phyloP scores from a whole-genome alignment of 1,140 invertebrate species.

The Atopsyche davidsoni region DNA sequence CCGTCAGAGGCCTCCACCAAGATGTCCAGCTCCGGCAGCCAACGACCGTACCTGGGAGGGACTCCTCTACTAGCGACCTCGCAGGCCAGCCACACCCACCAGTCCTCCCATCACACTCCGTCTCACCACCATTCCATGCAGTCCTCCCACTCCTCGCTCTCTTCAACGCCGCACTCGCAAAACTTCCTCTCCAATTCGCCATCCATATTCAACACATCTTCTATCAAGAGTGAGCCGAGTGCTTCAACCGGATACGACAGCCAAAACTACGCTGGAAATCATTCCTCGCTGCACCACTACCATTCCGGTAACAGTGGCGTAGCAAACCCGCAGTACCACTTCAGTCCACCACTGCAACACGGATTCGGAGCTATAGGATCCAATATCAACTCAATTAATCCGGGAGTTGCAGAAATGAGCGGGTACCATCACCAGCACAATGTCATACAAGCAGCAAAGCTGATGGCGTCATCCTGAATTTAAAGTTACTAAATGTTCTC shows the following conservation, averaged over 20 bases:
- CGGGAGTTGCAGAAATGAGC: slow-evolving; percentile 47
- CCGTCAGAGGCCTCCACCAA: slow-evolving; percentile 16
- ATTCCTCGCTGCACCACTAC: slow-evolving; percentile 34
- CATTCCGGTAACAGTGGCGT: slow-evolving; percentile 38
- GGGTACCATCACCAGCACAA: slow-evolving; percentile 75
- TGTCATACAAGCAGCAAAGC: slow-evolving; percentile 70
- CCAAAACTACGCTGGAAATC: slow-evolving; percentile 35
- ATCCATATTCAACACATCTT: slow-evolving; percentile 22
- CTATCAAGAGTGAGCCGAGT: slow-evolving; percentile 47
- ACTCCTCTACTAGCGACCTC: slow-evolving; percentile 45
- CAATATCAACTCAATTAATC: slow-evolving; percentile 28
- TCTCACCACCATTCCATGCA: slow-evolving; percentile 28
- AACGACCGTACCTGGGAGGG: slow-evolving; percentile 45
- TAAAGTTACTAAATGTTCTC: too few species aligned
- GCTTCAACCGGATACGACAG: slow-evolving; percentile 34
- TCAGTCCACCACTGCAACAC: slow-evolving; percentile 27
- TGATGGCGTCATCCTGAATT: slow-evolving; percentile 75
- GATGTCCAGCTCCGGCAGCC: slow-evolving; percentile 32
- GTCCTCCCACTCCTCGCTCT: slow-evolving; percentile 23
- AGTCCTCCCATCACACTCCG: slow-evolving; percentile 27
- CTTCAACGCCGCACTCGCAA: slow-evolving; percentile 26
- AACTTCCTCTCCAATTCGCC: slow-evolving; percentile 22
- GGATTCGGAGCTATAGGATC: slow-evolving; percentile 22
- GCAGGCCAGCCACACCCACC: slow-evolving; percentile 29
- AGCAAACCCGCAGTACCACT: slow-evolving; percentile 26